Percentiles rank a stretch among this genome's conserved stretches.
These are phyloP conservation scores for Bombus turneri DNA, from an alignment of 1,140 invertebrate genomes.

Conservation along the genomic window DNA sequence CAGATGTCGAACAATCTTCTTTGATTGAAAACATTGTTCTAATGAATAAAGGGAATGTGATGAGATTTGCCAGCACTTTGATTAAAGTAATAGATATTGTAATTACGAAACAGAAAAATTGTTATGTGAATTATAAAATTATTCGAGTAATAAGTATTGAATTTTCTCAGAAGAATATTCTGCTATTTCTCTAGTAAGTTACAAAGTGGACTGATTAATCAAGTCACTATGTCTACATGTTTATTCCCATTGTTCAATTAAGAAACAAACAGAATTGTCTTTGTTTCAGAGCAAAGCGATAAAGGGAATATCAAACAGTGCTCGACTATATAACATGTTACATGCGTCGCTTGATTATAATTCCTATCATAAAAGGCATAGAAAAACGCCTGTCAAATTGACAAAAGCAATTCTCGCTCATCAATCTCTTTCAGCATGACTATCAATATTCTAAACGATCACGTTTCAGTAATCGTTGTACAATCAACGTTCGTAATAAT, in stretches of 20 bases:
- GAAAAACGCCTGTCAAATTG: background rate
- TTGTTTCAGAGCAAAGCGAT: background rate
- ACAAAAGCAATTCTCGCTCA: background rate
- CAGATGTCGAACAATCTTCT: no score
- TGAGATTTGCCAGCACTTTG: no score
- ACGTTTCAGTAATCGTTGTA: background rate
- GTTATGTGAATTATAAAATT: background rate
- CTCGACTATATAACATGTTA: no score
- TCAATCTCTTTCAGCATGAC: no score
- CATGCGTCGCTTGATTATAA: slow-evolving; percentile 10
- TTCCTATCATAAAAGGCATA: background rate
- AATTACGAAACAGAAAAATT: no score
- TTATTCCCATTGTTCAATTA: background rate
- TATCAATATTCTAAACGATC: background rate
- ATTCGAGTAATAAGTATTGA: background rate
- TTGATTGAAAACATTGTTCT: no score
- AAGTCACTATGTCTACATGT: background rate
- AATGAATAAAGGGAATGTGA: no score
- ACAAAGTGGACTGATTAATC: background rate
- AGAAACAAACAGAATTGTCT: background rate
- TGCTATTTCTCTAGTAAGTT: background rate
- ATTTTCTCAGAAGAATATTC: background rate
- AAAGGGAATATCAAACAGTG: slow-evolving; percentile 21
- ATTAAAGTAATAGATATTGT: no score
- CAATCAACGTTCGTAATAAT: background rate